A percentile compares a stretch with the other conserved stretches of the same genome.
Evolutionary conservation across 2,113 vertebrate species (phyloP).

Genomic region (Macquaria ambigua): DNA sequence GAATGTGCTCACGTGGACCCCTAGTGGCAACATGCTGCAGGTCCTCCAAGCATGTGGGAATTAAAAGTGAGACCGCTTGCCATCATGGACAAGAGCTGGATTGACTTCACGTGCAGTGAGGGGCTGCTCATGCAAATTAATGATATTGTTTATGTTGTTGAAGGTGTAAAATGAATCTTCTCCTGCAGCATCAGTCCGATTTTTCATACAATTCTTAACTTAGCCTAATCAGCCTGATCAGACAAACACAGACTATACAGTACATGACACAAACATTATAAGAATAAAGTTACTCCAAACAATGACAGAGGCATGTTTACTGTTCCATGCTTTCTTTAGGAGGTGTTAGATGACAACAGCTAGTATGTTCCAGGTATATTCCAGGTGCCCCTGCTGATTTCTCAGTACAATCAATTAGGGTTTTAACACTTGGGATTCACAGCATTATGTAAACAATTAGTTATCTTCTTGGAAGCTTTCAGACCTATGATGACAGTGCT

Average conservation of each 20-base stretch:
- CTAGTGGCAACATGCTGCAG: background rate
- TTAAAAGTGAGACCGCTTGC: no score
- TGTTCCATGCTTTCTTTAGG: background rate
- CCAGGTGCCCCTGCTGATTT: no score
- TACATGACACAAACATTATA: background rate
- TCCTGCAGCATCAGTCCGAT: background rate
- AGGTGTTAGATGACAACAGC: background rate
- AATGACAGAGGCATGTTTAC: background rate
- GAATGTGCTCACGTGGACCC: background rate
- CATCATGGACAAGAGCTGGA: background rate
- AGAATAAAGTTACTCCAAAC: background rate
- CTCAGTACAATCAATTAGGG: no score
- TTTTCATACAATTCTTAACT: no score
- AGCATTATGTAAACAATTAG: no score
- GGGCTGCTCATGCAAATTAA: background rate
- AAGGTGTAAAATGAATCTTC: background rate
- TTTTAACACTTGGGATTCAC: background rate
- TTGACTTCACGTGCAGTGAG: background rate
- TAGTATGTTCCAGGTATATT: no score
- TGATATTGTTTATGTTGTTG: background rate
- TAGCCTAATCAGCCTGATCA: no score
- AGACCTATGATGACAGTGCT: no score
- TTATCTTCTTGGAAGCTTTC: background rate
- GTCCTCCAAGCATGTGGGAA: background rate
- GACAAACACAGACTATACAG: background rate